A percentile compares a stretch with the other conserved stretches of the same genome.
Conservation (phyloP, 2,113 vertebrate genomes). For the Peucedramus taeniatus region DNA sequence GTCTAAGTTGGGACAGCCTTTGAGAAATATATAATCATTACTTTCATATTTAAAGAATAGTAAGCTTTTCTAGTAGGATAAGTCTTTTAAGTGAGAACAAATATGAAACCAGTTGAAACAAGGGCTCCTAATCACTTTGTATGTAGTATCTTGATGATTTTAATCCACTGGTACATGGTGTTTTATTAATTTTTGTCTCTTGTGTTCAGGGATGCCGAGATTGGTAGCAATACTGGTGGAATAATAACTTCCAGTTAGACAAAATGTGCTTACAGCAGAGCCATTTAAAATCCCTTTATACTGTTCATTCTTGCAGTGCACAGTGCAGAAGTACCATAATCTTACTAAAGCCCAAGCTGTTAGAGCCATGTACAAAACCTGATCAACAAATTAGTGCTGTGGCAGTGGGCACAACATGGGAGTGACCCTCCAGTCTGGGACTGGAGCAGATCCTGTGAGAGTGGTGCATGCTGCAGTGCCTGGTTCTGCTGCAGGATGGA, state of each 20-base stretch:
- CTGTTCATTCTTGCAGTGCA: background rate
- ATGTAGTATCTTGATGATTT: background rate
- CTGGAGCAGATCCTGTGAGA: background rate
- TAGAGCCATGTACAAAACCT: background rate
- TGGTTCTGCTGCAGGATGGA: background rate
- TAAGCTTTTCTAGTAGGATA: background rate
- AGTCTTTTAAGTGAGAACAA: background rate
- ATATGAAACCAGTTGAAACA: background rate
- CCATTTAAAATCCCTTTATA: background rate
- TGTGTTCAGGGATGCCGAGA: background rate
- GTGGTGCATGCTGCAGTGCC: fast-evolving
- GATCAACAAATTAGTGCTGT: background rate
- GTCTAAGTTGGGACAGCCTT: background rate
- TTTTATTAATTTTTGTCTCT: background rate
- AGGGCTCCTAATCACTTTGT: background rate
- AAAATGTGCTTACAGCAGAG: background rate
- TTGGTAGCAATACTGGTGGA: background rate
- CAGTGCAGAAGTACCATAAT: background rate
- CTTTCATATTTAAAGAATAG: background rate
- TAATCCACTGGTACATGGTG: background rate
- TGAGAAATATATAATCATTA: background rate
- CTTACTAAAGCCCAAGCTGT: background rate
- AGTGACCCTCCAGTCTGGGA: background rate
- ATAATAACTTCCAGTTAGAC: background rate
- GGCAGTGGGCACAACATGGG: background rate